phyloP scores from a whole-genome alignment of 1,140 invertebrate species.

The Bombus vancouverensis region DNA sequence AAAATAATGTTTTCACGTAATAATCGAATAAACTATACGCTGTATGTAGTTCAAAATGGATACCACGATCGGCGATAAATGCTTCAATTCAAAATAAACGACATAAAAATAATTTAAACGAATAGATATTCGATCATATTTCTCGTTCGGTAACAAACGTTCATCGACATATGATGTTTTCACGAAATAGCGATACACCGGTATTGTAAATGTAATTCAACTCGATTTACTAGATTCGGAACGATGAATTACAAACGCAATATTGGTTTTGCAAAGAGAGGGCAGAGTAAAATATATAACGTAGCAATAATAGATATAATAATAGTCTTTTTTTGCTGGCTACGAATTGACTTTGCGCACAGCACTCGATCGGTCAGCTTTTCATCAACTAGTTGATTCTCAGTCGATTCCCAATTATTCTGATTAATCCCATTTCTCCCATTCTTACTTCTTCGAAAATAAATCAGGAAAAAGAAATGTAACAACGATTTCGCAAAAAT shows the following conservation, averaged over 20 bases:
- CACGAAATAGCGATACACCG: background rate
- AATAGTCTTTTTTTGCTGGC: background rate
- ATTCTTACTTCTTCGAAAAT: background rate
- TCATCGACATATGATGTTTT: background rate
- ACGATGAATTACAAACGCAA: conserved; percentile 20
- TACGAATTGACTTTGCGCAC: background rate
- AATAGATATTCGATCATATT: background rate
- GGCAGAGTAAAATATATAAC: background rate
- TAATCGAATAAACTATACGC: no score
- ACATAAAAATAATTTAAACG: background rate
- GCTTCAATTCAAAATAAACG: background rate
- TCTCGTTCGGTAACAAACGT: background rate
- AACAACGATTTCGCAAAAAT: background rate
- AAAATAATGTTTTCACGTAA: background rate
- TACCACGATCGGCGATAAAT: background rate
- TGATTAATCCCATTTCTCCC: no score
- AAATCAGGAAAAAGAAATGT: background rate
- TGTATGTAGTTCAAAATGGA: background rate
- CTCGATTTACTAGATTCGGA: conserved; percentile 8
- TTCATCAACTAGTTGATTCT: conserved; percentile 1
- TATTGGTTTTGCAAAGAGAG: background rate
- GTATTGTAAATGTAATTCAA: background rate
- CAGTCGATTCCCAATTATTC: background rate
- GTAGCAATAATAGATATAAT: conserved; percentile 25
- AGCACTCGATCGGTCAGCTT: background rate